Evolutionary conservation across 2,888 invertebrate species (phyloP).

Genomic region (Drosophila prolongata): DNA sequence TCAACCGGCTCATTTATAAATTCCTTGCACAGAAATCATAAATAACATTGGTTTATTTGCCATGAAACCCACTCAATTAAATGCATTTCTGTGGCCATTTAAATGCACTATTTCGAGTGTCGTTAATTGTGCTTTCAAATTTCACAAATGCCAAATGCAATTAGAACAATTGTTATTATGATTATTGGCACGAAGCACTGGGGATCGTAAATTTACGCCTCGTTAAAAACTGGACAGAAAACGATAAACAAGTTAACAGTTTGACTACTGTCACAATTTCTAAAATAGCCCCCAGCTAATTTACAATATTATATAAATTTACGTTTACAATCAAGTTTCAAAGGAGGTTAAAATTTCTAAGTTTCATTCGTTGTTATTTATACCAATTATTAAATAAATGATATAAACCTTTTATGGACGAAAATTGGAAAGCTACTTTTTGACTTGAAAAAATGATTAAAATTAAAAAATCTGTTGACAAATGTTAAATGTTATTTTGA

Average conservation of each 20-base stretch:
- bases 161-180: constrained; percentile 31
- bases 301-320: neutral
- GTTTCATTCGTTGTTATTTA: too few relatives aligned
- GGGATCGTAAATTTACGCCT: constrained; percentile 39
- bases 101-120: constrained; percentile 14
- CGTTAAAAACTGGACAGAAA: constrained; percentile 46
- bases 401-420: too few relatives aligned
- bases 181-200: constrained; percentile 11
- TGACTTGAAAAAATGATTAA: too few relatives aligned
- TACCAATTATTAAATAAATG: too few relatives aligned
- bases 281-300: constrained; percentile 3
- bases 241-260: constrained; percentile 27
- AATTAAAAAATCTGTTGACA: too few relatives aligned
- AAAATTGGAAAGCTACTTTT: too few relatives aligned
- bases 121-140: constrained; percentile 13
- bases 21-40: constrained; percentile 31
- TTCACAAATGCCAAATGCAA: constrained; percentile 4
- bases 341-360: neutral
- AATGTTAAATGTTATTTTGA: too few relatives aligned
- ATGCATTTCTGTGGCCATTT: constrained; percentile 26
- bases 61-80: constrained; percentile 22
- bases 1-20: neutral
- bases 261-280: constrained; percentile 16
- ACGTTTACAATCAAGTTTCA: neutral
- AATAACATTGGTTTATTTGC: constrained; percentile 25